Evolutionary conservation across 2,113 vertebrate species (phyloP), one percentile per base, ranked within the genome.

Genomic region (Pholis gunnellus): DNA sequence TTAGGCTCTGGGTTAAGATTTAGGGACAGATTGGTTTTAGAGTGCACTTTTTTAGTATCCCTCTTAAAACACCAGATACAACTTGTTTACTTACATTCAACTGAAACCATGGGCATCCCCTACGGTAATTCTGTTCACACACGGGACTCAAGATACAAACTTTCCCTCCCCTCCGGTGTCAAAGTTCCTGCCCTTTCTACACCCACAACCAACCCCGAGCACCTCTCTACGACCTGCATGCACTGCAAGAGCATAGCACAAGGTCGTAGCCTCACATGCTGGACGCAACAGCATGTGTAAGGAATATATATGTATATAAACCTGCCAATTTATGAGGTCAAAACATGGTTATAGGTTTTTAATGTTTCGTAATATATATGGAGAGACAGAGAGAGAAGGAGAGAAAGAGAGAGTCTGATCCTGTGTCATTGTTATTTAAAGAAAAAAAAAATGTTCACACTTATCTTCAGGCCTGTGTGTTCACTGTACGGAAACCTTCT

Each of bases 401-500:
- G 4, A 20, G 66, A 8, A 10, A 38, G 3, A 38, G 54, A 25
- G 27, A 18, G 5, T 63, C 54, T 56, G 40, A 52, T 29, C 20
- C 38, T 40, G 27, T 77, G 34, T 64, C 61, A 42, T 38, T 85
- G 74, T 79, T 80, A 64, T 75, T 79, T 78, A 22, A 27, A 69
- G 68, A 17, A 52, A 44, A 57, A 44, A 57, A 61, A 72, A 17
- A 4, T 31, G 29, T 76, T 67, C 67, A 34, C 20, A 13, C 71
- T 70, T 66, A n/a, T 87, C 75, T 76, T 72, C 31, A 79, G 57
- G 76, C 75, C 75, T n/a, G 63, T 79, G 71, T 82, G 67, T 76
- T 79, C 85, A 50, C 74, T 77, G 75, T 60, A 65, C 75, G 88
- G 60, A 81, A 69, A 64, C 36, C 79, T 50, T 82, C 79, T 61